These are phyloP conservation scores for Lomographa bimaculata DNA, from an alignment of 2,888 invertebrate species.

Conservation along the genomic window DNA sequence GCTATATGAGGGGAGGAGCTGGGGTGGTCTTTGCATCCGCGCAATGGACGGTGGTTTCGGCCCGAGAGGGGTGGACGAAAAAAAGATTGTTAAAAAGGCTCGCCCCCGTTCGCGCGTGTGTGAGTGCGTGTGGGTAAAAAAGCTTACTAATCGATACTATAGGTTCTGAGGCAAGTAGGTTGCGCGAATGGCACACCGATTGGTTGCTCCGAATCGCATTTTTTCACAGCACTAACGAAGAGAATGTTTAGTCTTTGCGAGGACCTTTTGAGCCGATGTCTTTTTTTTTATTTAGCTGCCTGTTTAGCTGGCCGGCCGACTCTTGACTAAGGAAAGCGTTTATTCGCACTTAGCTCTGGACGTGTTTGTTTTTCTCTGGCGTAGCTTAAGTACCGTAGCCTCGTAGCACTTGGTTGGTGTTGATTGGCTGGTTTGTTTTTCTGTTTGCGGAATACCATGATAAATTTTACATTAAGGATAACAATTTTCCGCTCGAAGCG, in stretches of 20 bases:
- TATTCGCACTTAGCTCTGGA: conserved; percentile 71
- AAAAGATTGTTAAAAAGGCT: conserved; percentile 83
- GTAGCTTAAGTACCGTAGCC: conserved; percentile 22
- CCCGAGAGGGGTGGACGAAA: conserved; percentile 72
- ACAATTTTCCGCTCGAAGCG: too few relatives aligned
- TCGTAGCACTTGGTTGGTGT: conserved; percentile 20
- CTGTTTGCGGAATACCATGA: background rate
- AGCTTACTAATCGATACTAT: conserved; percentile 83
- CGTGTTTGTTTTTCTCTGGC: conserved; percentile 42
- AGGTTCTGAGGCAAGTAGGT: conserved; percentile 81
- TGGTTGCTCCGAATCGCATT: conserved; percentile 57
- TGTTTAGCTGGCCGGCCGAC: conserved; percentile 5
- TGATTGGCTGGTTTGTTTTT: conserved; percentile 7
- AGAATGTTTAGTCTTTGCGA: conserved; percentile 73
- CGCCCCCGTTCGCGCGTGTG: conserved; percentile 76
- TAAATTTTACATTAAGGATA: too few relatives aligned
- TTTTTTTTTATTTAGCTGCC: conserved; percentile 35
- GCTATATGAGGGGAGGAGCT: conserved; percentile 71
- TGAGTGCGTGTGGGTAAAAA: conserved; percentile 81
- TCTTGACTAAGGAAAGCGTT: conserved; percentile 46
- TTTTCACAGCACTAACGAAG: conserved; percentile 72
- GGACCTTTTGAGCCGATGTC: conserved; percentile 58
- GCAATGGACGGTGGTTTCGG: conserved; percentile 81
- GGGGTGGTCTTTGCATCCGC: conserved; percentile 82
- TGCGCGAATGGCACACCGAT: conserved; percentile 69